Base-by-base conservation (phyloP, 2,113 vertebrate species). In the Porphyrio hochstetteri region DNA sequence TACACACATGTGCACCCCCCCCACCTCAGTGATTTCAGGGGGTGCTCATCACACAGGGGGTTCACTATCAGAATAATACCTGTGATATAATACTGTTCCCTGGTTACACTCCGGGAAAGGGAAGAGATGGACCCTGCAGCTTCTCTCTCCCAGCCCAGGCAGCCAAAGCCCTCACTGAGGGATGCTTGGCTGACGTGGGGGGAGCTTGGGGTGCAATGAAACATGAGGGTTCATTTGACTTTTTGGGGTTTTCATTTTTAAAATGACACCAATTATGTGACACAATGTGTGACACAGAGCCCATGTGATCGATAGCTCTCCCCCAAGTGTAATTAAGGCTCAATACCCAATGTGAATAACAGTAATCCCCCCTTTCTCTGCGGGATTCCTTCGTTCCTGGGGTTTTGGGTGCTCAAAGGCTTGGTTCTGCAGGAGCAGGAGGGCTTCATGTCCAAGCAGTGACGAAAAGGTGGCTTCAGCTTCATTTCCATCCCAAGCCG, bases 141-240 rank as follows among this genome's bases (percentile, higher is more conserved):
- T 20, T 19, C 42, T 71, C 8, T 59, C 67, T 23, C 21, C 48
- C 44, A 46, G 44, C 44, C 44, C 44, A 46, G 44, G 44, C 44
- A 46, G 17, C 44, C 44, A 46, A 46, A 46, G 44, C 17, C 44
- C 55, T 40, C 1, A 1, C 36, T 1, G 42, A 11, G 27, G 52
- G 42, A 27, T 18, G 53, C 59, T 42, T 59, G 13, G 55, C 18
- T 5, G 46, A 31, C 8, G 13, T 13, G 20, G 50, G 13, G 7
- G 24, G 59, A 35, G 25, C 42, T 42, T 0, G 0, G 31, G 65
- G 9, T 4, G 7, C 42, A 16, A 12, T 23, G 9, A 20, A 65
- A 29, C 10, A 24, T 8, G 7, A 18, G 40, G 6, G 17, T 46
- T 46, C 44, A 46, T 46, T 46, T 46, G 44, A 17, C 17, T 18